phyloP scores from a whole-genome alignment of 2,888 invertebrate genomes.

The Koerneria pararmatus region DNA sequence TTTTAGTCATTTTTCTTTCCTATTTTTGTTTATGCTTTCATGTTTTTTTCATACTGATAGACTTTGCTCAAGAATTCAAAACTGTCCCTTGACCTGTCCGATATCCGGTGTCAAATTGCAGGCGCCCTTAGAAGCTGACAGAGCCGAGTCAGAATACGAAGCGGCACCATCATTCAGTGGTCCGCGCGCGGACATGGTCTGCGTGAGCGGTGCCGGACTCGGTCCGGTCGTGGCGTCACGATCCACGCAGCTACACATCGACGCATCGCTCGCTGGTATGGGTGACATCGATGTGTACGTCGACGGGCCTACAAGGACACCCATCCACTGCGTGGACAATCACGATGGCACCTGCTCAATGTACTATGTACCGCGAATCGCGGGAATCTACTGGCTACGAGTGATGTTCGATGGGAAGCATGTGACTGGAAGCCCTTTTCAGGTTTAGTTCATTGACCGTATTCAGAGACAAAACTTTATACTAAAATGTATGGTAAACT shows the following conservation, averaged over 20 bases:
- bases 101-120: too few relatives aligned
- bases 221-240: conserved; percentile 41
- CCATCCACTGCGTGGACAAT: conserved; percentile 82
- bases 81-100: too few relatives aligned
- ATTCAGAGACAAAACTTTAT: too few relatives aligned
- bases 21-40: too few relatives aligned
- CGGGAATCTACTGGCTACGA: conserved; percentile 94
- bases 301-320: conserved; percentile 76
- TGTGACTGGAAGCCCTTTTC: conserved; percentile 44
- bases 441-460: too few relatives aligned
- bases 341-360: conserved; percentile 90
- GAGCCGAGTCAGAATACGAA: conserved; percentile 46
- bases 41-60: too few relatives aligned
- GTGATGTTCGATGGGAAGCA: conserved; percentile 69
- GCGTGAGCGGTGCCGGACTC: conserved; percentile 44
- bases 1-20: too few relatives aligned
- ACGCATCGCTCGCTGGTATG: conserved; percentile 45
- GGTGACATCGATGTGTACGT: conserved; percentile 57
- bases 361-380: conserved; percentile 92
- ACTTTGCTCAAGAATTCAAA: too few relatives aligned
- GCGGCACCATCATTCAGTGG: conserved; percentile 39
- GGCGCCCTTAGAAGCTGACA: too few relatives aligned
- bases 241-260: conserved; percentile 39
- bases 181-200: conserved; percentile 43
- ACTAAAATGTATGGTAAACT: too few relatives aligned